A percentile compares a stretch with the other conserved stretches of the same genome.
Evolutionary conservation across 2,113 vertebrate species (phyloP).

Genomic region (Cololabis saira): DNA sequence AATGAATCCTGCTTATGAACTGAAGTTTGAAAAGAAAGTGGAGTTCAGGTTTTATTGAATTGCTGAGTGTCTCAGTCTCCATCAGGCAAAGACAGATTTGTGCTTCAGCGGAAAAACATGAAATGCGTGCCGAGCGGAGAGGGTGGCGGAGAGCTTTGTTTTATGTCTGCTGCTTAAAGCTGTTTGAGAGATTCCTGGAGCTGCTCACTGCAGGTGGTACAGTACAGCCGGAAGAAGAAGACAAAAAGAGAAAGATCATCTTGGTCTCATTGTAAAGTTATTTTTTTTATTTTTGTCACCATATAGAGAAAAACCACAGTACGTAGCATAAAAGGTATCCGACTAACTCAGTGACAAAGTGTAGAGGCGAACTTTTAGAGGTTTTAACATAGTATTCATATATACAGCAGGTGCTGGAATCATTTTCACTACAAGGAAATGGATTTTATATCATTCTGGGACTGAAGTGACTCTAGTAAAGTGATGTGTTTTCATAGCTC

Average conservation of each 20-base stretch:
- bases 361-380: conserved; percentile 18
- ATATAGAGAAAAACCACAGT: conserved; percentile 21
- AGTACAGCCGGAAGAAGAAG: background rate
- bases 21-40: too few species aligned
- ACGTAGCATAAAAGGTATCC: conserved; percentile 22
- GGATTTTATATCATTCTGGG: conserved; percentile 16
- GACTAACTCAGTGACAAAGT: conserved; percentile 21
- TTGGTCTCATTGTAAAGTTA: conserved; percentile 8
- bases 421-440: conserved; percentile 2
- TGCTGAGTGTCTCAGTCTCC: background rate
- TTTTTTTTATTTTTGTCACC: conserved; percentile 38
- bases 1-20: too few species aligned
- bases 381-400: conserved; percentile 35
- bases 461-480: conserved; percentile 2
- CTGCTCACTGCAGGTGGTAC: conserved; percentile 18
- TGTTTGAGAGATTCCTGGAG: conserved; percentile 15
- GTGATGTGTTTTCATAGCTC: conserved; percentile 19
- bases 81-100: conserved; percentile 23
- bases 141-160: conserved; percentile 8
- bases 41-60: too few species aligned
- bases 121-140: conserved; percentile 17
- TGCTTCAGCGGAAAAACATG: conserved; percentile 13
- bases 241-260: conserved; percentile 7
- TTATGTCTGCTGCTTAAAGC: conserved; percentile 19
- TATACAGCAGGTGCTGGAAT: conserved; percentile 39